Percentiles rank a stretch among this genome's conserved stretches.
Conservation (phyloP, 2,113 vertebrate genomes). For the Coptodon bakossiorum region DNA sequence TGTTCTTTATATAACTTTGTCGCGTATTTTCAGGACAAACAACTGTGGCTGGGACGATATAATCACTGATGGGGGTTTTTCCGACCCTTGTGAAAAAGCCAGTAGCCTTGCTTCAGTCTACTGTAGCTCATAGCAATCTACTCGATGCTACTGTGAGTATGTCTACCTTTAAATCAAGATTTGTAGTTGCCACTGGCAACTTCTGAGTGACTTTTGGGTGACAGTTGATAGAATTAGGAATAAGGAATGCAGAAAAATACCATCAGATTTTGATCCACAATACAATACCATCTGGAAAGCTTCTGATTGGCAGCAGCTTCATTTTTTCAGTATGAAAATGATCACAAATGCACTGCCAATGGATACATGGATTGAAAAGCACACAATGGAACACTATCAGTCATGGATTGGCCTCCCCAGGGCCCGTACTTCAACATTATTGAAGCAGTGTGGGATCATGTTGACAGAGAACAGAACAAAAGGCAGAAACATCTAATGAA, state of each 20-base stretch:
- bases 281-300: background rate
- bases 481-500: background rate
- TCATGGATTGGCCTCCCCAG: background rate
- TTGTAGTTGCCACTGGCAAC: background rate
- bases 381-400: background rate
- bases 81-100: background rate
- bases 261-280: background rate
- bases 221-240: background rate
- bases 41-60: background rate
- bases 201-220: background rate
- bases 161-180: background rate
- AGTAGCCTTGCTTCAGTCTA: background rate
- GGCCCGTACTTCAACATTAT: fast-evolving
- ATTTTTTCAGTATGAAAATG: background rate
- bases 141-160: background rate
- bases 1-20: background rate
- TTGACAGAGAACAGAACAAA: background rate
- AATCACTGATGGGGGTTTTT: fast-evolving
- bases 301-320: background rate
- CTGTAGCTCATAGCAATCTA: background rate
- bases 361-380: background rate
- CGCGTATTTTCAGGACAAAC: background rate
- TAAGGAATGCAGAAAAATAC: background rate
- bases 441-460: background rate
- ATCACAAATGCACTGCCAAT: background rate